A percentile compares a stretch with the other conserved stretches of the same genome.
phyloP scores from a whole-genome alignment of 2,797 vertebrate species.

The Sylvia borin region DNA sequence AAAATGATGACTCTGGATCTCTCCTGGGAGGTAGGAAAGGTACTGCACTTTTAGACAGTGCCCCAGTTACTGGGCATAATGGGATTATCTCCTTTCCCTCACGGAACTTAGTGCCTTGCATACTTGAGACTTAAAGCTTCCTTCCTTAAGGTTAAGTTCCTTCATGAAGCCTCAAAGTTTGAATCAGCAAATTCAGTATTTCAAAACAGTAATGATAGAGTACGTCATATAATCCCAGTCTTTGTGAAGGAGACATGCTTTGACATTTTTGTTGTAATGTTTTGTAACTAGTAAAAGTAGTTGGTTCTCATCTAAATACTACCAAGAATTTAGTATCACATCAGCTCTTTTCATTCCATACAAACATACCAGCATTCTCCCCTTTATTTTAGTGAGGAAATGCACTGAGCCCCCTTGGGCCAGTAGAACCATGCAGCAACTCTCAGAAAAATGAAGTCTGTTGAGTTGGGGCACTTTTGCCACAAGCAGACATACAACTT shows the following conservation, averaged over 20 bases:
- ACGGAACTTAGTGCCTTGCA: neutral
- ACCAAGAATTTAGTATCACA: neutral
- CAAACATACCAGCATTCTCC: neutral
- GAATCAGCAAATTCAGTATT: neutral
- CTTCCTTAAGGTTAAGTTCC: neutral
- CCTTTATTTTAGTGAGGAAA: neutral
- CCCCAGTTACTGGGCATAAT: neutral
- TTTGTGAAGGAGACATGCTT: neutral
- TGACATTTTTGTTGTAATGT: neutral
- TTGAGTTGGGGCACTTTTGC: too few species aligned
- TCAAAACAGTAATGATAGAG: neutral
- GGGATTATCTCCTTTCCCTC: neutral
- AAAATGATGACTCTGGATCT: neutral
- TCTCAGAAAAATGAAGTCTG: neutral
- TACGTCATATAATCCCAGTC: neutral
- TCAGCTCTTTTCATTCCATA: neutral
- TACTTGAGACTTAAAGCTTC: neutral
- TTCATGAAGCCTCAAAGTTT: neutral
- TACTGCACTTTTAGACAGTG: neutral
- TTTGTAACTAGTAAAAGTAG: neutral
- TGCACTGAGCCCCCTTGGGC: neutral
- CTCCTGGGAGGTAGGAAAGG: neutral
- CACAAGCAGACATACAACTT: neutral
- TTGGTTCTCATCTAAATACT: neutral
- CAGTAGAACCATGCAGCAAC: neutral